These are phyloP conservation scores for Paedocypris sp. DNA, from an alignment of 2,113 vertebrate species.

Conservation along the genomic window DNA sequence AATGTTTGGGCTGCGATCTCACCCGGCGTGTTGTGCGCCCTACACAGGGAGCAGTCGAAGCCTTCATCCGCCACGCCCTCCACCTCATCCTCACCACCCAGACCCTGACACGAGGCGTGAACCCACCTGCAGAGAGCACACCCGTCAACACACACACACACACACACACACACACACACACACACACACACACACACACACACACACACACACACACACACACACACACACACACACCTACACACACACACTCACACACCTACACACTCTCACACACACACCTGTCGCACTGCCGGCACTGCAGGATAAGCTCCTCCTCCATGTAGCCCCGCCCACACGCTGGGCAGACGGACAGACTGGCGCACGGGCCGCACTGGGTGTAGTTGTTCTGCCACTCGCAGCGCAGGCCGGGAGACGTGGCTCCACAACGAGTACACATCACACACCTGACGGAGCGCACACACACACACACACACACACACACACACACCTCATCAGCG, in stretches of 20 bases:
- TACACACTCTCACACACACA: constrained; percentile 43
- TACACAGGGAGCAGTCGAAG: constrained; percentile 89
- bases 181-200: too few species aligned
- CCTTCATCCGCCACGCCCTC: constrained; percentile 81
- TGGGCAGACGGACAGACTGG: constrained; percentile 77
- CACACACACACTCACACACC: not conserved
- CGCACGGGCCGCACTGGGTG: constrained; percentile 87
- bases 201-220: not conserved
- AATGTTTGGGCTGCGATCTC: constrained; percentile 28
- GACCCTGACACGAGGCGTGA: constrained; percentile 85
- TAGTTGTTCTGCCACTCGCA: constrained; percentile 96
- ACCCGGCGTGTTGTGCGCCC: constrained; percentile 70
- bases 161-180: not conserved
- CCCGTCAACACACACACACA: not conserved
- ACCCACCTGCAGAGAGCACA: constrained; percentile 72
- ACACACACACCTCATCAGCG: not conserved
- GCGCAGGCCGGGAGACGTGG: constrained; percentile 75
- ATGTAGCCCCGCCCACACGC: constrained; percentile 69
- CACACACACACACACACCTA: not conserved
- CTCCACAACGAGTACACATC: constrained; percentile 86
- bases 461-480: not conserved
- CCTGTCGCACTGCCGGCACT: constrained; percentile 90
- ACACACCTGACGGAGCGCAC: constrained; percentile 72
- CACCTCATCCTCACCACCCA: constrained; percentile 81
- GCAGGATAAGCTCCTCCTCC: constrained; percentile 84